phyloP scores from a whole-genome alignment of 2,113 vertebrate genomes.

The Aphelocoma coerulescens region DNA sequence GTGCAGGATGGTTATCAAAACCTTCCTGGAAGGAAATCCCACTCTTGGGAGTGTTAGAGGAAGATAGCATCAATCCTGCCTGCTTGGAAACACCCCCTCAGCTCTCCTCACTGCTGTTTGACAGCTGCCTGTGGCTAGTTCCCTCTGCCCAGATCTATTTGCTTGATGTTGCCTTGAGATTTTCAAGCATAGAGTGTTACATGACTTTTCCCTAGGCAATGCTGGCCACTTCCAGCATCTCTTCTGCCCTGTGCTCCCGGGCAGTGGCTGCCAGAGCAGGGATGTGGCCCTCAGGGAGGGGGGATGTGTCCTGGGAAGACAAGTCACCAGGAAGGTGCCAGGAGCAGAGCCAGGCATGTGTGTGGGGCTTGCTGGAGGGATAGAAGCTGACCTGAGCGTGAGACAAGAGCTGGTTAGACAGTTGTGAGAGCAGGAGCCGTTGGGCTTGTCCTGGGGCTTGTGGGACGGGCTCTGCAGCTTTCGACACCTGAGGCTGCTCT shows the following conservation, averaged over 20 bases:
- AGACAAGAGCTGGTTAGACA: background rate
- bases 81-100: background rate
- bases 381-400: background rate
- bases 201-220: background rate
- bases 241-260: background rate
- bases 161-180: background rate
- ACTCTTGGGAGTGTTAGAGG: background rate
- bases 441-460: conserved; percentile 29
- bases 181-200: background rate
- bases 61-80: background rate
- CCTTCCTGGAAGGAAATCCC: conserved; percentile 16
- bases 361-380: background rate
- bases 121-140: background rate
- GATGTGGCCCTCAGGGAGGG: background rate
- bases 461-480: conserved; percentile 36
- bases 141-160: background rate
- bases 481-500: background rate
- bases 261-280: background rate
- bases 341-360: background rate
- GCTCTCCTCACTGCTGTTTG: background rate
- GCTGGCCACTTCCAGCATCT: background rate
- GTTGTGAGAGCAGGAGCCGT: background rate
- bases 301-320: background rate
- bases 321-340: background rate
- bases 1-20: background rate